Conservation (phyloP, 2,113 vertebrate genomes). For the Silurus asotus region DNA sequence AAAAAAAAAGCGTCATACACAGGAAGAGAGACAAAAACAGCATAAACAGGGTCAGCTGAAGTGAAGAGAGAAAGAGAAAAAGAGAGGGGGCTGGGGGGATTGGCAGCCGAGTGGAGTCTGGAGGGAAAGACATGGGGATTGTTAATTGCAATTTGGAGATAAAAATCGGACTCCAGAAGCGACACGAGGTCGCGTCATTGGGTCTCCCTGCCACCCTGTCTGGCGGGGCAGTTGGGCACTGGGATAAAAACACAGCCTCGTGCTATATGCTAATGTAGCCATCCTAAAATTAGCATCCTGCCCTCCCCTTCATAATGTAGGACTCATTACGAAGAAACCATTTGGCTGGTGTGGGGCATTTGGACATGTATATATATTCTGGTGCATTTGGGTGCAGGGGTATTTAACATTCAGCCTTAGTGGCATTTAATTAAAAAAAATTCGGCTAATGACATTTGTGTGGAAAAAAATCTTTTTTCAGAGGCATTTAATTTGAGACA, state of each 20-base stretch:
- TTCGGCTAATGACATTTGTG: background rate
- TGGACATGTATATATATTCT: background rate
- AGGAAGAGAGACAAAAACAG: constrained; percentile 31
- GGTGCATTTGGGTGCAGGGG: background rate
- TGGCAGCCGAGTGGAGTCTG: constrained; percentile 4
- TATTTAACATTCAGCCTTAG: background rate
- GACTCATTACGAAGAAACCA: too few species aligned
- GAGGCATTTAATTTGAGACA: background rate
- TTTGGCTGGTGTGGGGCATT: background rate
- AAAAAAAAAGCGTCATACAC: background rate
- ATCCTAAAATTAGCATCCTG: constrained; percentile 9
- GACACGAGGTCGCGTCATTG: constrained; percentile 74
- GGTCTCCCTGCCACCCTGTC: constrained; percentile 75
- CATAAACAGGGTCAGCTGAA: constrained; percentile 60
- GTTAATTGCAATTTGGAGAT: constrained; percentile 78
- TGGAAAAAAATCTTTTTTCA: background rate
- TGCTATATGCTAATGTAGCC: constrained; percentile 11
- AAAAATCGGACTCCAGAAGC: constrained; percentile 78
- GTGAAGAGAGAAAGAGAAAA: background rate
- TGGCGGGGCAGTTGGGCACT: constrained; percentile 20
- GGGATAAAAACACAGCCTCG: background rate
- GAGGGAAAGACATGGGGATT: constrained; percentile 62
- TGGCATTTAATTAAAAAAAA: background rate
- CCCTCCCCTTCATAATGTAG: too few species aligned
- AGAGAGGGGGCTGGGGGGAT: constrained; percentile 41